A percentile compares a stretch with the other conserved stretches of the same genome.
phyloP scores from a whole-genome alignment of 2,797 vertebrate species.

The Sebastes aleutianus region DNA sequence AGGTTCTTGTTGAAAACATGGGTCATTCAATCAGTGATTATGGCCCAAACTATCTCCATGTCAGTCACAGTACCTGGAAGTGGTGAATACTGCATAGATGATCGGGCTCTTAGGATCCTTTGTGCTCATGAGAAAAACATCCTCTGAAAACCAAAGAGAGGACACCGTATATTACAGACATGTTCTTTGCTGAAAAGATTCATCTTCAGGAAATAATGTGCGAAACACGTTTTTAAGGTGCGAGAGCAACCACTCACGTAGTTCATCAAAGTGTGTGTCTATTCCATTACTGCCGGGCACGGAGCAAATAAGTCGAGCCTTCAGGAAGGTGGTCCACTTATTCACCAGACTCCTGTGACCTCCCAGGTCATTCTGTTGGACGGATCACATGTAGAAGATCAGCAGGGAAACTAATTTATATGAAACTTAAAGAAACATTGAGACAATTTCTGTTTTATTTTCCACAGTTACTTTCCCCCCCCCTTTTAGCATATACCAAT shows the following conservation, averaged over 20 bases:
- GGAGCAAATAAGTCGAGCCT: constrained; percentile 96
- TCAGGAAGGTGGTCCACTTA: constrained; percentile 98
- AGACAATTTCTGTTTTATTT: background rate
- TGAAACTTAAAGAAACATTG: background rate
- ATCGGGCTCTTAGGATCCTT: constrained; percentile 97
- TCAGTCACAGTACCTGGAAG: constrained; percentile 88
- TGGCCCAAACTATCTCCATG: background rate
- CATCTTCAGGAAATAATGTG: background rate
- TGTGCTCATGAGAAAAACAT: constrained; percentile 93
- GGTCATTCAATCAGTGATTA: background rate
- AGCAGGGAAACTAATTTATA: background rate
- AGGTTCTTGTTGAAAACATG: background rate
- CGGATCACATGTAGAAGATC: constrained; percentile 12
- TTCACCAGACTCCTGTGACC: constrained; percentile 98
- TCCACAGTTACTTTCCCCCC: background rate
- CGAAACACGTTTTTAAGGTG: background rate
- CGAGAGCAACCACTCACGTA: constrained; percentile 85
- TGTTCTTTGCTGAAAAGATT: background rate
- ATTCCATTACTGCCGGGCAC: constrained; percentile 96
- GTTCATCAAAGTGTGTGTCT: constrained; percentile 97
- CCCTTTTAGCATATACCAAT: background rate
- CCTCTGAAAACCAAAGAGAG: constrained; percentile 66
- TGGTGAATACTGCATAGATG: constrained; percentile 96
- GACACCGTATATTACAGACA: background rate
- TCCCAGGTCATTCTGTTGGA: constrained; percentile 93